A percentile compares a stretch with the other conserved stretches of the same genome.
phyloP scores from a whole-genome alignment of 2,113 vertebrate genomes.

The Nansenia antarctica region DNA sequence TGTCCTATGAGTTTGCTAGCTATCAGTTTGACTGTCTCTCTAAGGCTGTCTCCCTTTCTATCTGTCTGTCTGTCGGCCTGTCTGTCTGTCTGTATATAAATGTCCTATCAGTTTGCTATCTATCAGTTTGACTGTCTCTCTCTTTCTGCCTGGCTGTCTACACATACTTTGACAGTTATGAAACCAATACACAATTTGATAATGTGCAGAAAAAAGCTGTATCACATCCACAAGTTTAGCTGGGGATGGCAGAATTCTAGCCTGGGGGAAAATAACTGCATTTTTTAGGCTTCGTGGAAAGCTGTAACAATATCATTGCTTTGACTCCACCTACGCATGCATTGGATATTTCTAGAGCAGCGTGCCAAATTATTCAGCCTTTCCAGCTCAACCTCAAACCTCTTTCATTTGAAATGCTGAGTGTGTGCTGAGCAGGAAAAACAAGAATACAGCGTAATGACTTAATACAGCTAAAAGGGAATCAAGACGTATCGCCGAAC shows the following conservation, averaged over 20 bases:
- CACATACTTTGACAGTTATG: not conserved
- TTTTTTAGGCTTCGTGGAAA: constrained; percentile 14
- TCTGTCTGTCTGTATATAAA: not conserved
- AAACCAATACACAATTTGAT: not conserved
- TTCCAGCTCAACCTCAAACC: constrained; percentile 14
- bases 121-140: not conserved
- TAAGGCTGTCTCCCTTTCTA: not conserved
- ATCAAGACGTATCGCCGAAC: not conserved
- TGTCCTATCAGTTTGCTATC: no score
- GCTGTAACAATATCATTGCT: constrained; percentile 14
- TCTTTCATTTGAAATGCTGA: constrained; percentile 8
- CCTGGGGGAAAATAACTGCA: not conserved
- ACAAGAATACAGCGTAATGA: constrained; percentile 7
- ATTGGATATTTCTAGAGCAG: constrained; percentile 19
- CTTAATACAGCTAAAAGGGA: constrained; percentile 10
- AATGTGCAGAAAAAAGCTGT: constrained; percentile 1
- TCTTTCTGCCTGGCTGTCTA: not conserved
- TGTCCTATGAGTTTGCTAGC: no score
- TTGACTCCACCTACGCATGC: constrained; percentile 23
- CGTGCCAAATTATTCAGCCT: constrained; percentile 35
- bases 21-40: no score
- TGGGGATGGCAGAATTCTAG: not conserved
- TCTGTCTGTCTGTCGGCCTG: not conserved
- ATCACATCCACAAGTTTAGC: not conserved
- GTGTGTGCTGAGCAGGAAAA: constrained; percentile 2